Conservation (phyloP, 2,113 vertebrate species). For the Ctenomys sociabilis region DNA sequence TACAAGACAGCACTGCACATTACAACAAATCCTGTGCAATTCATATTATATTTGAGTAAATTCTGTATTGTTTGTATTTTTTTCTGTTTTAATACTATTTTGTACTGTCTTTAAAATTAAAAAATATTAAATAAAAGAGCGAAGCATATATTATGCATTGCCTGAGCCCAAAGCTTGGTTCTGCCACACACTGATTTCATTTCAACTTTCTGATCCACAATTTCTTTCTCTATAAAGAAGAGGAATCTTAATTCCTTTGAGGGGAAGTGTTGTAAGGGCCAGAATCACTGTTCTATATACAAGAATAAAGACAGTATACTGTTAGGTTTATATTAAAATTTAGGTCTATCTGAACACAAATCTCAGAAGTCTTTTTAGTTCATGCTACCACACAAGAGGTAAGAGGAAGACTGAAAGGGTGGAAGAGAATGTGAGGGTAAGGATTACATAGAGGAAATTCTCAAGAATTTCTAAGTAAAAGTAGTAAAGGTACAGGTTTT, state of each 20-base stretch:
- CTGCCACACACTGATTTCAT: not conserved
- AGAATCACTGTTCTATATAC: not conserved
- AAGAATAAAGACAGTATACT: not conserved
- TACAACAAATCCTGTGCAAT: not conserved
- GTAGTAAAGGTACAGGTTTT: conserved; percentile 10
- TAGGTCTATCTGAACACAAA: not conserved
- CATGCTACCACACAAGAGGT: not conserved
- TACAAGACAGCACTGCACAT: no score
- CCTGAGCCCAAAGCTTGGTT: not conserved
- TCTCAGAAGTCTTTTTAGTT: not conserved
- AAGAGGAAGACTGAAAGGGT: not conserved
- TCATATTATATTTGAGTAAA: no score
- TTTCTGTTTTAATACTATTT: no score
- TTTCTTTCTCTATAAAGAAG: not conserved
- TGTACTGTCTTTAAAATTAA: no score
- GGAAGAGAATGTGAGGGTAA: not conserved
- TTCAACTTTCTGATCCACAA: not conserved
- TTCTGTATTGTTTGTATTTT: no score
- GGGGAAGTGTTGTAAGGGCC: not conserved
- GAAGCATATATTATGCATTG: not conserved
- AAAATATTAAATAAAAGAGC: no score
- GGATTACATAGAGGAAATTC: not conserved
- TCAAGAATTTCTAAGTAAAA: not conserved
- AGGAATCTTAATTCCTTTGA: not conserved
- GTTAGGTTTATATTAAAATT: not conserved